Evolutionary conservation across 2,888 invertebrate genomes (phyloP), one percentile per base, ranked within the genome.

Genomic region (Leuctra nigra): DNA sequence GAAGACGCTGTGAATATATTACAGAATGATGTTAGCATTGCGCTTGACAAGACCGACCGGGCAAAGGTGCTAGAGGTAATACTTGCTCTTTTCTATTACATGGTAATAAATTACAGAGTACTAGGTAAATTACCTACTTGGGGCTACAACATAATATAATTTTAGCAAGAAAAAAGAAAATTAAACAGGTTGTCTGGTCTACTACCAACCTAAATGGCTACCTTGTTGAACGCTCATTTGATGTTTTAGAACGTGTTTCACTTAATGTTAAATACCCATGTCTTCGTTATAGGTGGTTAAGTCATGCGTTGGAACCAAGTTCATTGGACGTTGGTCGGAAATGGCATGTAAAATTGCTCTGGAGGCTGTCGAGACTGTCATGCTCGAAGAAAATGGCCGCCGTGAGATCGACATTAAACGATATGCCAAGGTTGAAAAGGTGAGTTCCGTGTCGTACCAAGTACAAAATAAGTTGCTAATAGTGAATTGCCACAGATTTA

Each of bases 371-470:
- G 80, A 85, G 66, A 96, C 93, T 0, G 96, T 99, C 53, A 83
- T 84, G 61, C 69, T 92, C 39, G 91, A 88, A 62, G 91, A 94
- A 62, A 87, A 89, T 71, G 96, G 94, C 16, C 82, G 92, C 61
- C 79, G 85, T 62, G 98, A 99, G 72, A 95, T 99, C 65, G 99
- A 99, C 70, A 95, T 99, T 63, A 99, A 99, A 70, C 84, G 94
- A 75, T 98, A 97, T 68, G 96, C 95, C 1, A 94, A 95, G 76
- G 88, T 98, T 18, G 81, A 81, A 68, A 80, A 79, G 70, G 75
- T 75, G 63, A 56, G 61, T 54, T 29, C 29, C 38, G 25, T n/a
- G 22, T 38, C 14, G 11, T 22, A 24, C 13, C 11, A 16, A 2
- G 47, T 4, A 20, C 14, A 18, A 23, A 41, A 23, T 22, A 50